Evolutionary conservation across 2,797 vertebrate species (phyloP).

Genomic region (Pseudotriccus pelzelni): DNA sequence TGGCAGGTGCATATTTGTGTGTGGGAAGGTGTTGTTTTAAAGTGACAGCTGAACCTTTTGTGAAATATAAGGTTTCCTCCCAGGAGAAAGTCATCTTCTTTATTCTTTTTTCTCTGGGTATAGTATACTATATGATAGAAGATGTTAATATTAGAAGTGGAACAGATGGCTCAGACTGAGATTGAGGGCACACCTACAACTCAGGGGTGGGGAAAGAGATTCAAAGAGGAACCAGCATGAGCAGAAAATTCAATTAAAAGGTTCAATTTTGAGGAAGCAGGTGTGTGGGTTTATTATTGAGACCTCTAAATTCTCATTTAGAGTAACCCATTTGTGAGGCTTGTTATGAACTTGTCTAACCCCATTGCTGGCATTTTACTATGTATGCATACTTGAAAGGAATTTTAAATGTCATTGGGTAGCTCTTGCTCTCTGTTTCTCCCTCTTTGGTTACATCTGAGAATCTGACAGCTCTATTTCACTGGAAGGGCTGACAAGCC

Average conservation of each 20-base stretch:
- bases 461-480: constrained; percentile 26
- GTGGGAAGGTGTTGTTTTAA: constrained; percentile 47
- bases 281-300: constrained; percentile 30
- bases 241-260: constrained; percentile 60
- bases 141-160: constrained; percentile 54
- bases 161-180: constrained; percentile 65
- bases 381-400: constrained; percentile 6
- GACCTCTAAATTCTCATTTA: constrained; percentile 51
- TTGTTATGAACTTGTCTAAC: constrained; percentile 56
- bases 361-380: constrained; percentile 40
- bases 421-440: constrained; percentile 3
- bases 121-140: background rate
- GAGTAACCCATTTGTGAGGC: constrained; percentile 32
- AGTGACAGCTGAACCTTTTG: constrained; percentile 56
- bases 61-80: constrained; percentile 48
- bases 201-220: constrained; percentile 20
- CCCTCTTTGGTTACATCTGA: constrained; percentile 1
- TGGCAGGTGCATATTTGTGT: constrained; percentile 46
- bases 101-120: background rate
- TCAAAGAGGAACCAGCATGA: constrained; percentile 22
- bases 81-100: constrained; percentile 33
- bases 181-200: constrained; percentile 8
- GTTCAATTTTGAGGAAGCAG: constrained; percentile 39
- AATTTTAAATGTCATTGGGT: constrained; percentile 60
- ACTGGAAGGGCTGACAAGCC: background rate